Conservation (phyloP, 2,113 vertebrate genomes). For the Zosterops hypoxanthus region DNA sequence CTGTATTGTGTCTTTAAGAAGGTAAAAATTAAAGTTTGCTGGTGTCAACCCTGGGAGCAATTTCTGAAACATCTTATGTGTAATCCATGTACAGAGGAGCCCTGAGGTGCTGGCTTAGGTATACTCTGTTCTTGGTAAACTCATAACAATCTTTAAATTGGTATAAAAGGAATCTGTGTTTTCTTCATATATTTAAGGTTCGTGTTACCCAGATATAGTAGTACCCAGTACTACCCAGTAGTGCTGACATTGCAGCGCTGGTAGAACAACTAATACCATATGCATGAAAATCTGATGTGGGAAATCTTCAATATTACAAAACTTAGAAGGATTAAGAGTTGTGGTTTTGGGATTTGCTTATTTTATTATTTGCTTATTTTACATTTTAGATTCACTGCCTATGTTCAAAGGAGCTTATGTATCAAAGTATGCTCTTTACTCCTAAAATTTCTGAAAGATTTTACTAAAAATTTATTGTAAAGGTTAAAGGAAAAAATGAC, state of each 20-base stretch:
- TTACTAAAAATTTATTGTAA: background rate
- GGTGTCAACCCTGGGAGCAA: background rate
- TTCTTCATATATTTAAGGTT: background rate
- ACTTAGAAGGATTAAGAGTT: background rate
- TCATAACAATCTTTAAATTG: background rate
- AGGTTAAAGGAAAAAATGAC: background rate
- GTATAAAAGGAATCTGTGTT: background rate
- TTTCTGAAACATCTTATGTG: background rate
- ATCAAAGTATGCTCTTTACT: background rate
- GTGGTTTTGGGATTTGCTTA: background rate
- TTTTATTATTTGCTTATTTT: background rate
- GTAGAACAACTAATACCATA: background rate
- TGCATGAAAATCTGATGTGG: background rate
- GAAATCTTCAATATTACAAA: background rate
- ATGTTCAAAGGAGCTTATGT: background rate
- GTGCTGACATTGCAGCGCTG: background rate
- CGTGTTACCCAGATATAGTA: background rate
- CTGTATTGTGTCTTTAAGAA: background rate
- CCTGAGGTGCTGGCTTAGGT: background rate
- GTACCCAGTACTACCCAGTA: too few relatives aligned
- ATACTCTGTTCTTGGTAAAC: background rate
- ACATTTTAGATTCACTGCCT: background rate
- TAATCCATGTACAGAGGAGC: background rate
- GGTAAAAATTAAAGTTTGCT: background rate
- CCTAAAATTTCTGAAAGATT: background rate